Percentiles rank a stretch among this genome's conserved stretches.
Evolutionary conservation across 2,797 vertebrate genomes (phyloP).

Genomic region (Crenuchus spilurus): DNA sequence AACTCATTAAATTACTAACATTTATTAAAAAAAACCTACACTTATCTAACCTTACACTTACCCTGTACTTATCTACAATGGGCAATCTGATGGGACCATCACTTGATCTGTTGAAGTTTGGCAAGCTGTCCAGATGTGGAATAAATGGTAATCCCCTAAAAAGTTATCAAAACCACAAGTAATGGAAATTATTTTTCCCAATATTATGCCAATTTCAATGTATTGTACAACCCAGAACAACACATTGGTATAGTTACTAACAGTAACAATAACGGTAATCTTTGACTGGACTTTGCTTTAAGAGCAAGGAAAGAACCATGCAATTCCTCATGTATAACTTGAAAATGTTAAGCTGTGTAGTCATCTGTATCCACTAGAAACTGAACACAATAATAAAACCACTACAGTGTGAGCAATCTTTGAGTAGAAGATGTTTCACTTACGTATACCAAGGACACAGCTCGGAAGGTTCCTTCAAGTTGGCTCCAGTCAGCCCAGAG

Average conservation of each 20-base stretch:
- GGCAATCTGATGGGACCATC: slow-evolving; percentile 96
- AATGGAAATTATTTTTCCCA: no score
- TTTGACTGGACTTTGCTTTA: no score
- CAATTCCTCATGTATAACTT: no score
- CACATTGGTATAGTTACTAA: no score
- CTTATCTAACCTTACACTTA: slow-evolving; percentile 60
- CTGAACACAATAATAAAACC: background rate
- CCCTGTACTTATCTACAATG: slow-evolving; percentile 99
- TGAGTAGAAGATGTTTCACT: slow-evolving; percentile 59
- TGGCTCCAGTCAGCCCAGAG: slow-evolving; percentile 96
- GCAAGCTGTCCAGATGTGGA: slow-evolving; percentile 95
- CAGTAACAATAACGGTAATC: no score
- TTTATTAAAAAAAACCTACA: no score
- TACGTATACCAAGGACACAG: slow-evolving; percentile 98
- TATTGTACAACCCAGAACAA: no score
- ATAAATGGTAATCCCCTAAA: slow-evolving; percentile 95
- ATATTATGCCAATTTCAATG: no score
- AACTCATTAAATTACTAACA: no score
- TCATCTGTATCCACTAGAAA: no score
- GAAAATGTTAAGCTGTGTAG: no score
- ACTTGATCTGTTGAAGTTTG: slow-evolving; percentile 92
- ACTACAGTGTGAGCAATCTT: background rate
- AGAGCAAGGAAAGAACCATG: no score
- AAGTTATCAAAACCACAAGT: background rate
- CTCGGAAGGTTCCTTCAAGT: slow-evolving; percentile 91